Evolutionary conservation across 2,888 invertebrate species (phyloP), one percentile per base, ranked within the genome.

Genomic region (Andricus quercusramuli): DNA sequence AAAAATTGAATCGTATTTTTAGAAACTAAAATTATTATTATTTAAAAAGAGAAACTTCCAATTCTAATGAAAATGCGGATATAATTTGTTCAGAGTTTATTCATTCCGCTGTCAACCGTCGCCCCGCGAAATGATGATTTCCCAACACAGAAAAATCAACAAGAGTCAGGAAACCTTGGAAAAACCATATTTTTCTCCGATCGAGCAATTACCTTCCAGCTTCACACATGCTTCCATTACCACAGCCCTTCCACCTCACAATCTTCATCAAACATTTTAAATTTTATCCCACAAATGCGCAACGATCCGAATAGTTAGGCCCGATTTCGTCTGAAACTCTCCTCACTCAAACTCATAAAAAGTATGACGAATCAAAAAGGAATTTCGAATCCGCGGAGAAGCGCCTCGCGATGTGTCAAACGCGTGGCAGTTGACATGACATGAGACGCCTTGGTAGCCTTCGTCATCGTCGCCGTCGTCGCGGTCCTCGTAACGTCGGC

Each of bases 401-500:
- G 64, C 79, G 79, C 62, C 78, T 78, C 83, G 80, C 68, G 80
- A 84, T 82, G 86, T 89, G 87, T 90, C 87, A 90, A 90, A 88
- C 88, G 88, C 88, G 87, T 90, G 89, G 87, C 89, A 88, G 88
- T 89, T 91, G 90, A 90, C 90, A 90, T 90, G 91, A 90, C 88
- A 90, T 89, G 88, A 85, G 82, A 81, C 85, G 82, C 78, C 82
- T 83, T 79, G 80, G 79, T 77, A 64, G 82, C 78, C 78, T 82
- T 82, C 85, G 82, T 70, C 80, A 82, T 77, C 80, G 79, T 76
- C 67, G 81, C 77, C 79, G 83, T 70, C 77, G 82, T 77, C 81
- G 81, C 79, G 80, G 65, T 78, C 79, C 77, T 56, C 81, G 81
- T 80, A 80, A 84, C 79, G 84, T 80, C 80, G 82, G 80, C 81